Base-by-base conservation (phyloP, 1,140 invertebrate genomes). In the Oryctes rhinoceros region DNA sequence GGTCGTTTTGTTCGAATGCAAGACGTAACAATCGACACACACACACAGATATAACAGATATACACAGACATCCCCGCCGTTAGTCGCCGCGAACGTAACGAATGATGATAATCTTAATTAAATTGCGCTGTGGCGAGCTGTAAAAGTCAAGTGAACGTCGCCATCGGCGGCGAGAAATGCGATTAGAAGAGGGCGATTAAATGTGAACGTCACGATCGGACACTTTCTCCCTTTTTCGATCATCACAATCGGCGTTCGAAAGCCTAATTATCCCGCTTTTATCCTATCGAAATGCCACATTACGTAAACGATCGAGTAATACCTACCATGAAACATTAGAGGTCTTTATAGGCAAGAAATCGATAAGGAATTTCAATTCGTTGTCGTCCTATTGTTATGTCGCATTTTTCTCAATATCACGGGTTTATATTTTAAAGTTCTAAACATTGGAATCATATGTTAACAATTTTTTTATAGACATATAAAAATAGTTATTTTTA, bases 101-200 rank as follows among this genome's bases (percentile, higher is more conserved):
- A 62, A n/a, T 20, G 53, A 20, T 67, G 20, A 24, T 35, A 67
- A 67, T 67, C 65, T 67, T 67, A 67, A 67, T 67, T 67, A 67
- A 67, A 67, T 67, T 67, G 65, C 65, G 20, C n/a, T 18, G 24
- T 30, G 30, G 65, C 9, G n/a, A 24, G 18, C 18, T 67, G 18
- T 30, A 67, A 67, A 67, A 67, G 30, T 24, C n/a, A 35, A 67
- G 65, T 20, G 65, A 67, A 30, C 10, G 65, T 67, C 65, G 13
- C 13, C 18, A 18, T 67, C 65, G 20, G 24, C n/a, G 11, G 9
- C n/a, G n/a, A 11, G 30, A 67, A 67, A 30, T 67, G 65, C 65
- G 65, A 67, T 67, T 67, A 67, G 65, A 67, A 67, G 13, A 13
- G 24, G 65, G 20, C 65, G 65, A 67, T 67, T 67, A 67, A 67